Conservation (phyloP, 2,888 invertebrate species). For the Resseliella maxima region DNA sequence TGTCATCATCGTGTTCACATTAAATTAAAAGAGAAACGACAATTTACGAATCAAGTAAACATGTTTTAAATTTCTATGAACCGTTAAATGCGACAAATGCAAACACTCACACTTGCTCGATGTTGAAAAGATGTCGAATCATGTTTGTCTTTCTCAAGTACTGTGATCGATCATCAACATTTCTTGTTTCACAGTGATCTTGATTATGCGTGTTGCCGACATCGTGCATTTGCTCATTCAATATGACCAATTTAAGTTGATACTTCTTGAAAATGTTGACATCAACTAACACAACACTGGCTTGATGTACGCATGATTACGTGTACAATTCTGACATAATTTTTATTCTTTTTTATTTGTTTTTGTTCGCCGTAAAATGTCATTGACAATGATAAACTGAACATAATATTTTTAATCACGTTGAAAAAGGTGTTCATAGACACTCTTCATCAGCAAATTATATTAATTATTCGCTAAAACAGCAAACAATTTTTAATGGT, state of each 20-base stretch:
- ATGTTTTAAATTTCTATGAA: constrained; percentile 31
- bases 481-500: not conserved
- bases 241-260: constrained; percentile 23
- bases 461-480: not conserved
- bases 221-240: not conserved
- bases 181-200: not conserved
- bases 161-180: not conserved
- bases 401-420: not conserved
- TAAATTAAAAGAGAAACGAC: constrained; percentile 18
- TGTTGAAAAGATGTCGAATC: not conserved
- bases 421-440: not conserved
- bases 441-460: not conserved
- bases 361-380: not conserved
- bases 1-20: not conserved
- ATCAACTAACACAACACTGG: not conserved
- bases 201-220: not conserved
- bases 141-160: not conserved
- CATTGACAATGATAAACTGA: constrained; percentile 37
- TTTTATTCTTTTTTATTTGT: not conserved
- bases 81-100: not conserved
- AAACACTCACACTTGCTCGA: not conserved
- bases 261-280: not conserved
- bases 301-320: not conserved
- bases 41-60: not conserved
- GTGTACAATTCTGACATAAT: constrained; percentile 5